Conservation (phyloP, 2,888 invertebrate species). For the Cosmia pyralina region DNA sequence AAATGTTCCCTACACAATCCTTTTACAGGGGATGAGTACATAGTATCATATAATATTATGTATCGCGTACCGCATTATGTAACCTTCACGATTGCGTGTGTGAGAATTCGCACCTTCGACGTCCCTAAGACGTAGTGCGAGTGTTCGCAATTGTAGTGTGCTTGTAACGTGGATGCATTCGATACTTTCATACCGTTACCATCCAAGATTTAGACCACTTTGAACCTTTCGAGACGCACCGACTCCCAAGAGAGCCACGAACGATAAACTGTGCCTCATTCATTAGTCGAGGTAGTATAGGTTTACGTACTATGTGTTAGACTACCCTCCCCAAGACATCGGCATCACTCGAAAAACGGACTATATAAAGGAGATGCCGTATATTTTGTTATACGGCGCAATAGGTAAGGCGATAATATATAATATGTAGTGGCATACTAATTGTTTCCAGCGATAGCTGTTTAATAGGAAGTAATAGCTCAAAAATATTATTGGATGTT, state of each 20-base stretch:
- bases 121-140: constrained; percentile 24
- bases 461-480: constrained; percentile 24
- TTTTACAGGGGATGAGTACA: constrained; percentile 73
- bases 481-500: constrained; percentile 44
- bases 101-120: no score
- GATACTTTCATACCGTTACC: neutral
- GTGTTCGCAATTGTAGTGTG: constrained; percentile 58
- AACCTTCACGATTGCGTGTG: no score
- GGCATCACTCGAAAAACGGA: neutral
- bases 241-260: constrained; percentile 8
- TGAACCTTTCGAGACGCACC: neutral
- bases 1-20: neutral
- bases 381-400: constrained; percentile 1
- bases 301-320: constrained; percentile 21
- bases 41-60: constrained; percentile 63
- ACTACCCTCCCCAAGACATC: neutral
- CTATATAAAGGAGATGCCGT: neutral
- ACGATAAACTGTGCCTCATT: neutral
- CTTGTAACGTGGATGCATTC: constrained; percentile 72
- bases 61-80: constrained; percentile 65
- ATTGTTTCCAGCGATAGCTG: constrained; percentile 12
- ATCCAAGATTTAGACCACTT: constrained; percentile 48
- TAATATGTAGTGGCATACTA: constrained; percentile 13
- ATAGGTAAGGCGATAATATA: constrained; percentile 16
- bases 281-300: constrained; percentile 6